Conservation (phyloP, 2,888 invertebrate genomes). For the Lepas anatifera region DNA sequence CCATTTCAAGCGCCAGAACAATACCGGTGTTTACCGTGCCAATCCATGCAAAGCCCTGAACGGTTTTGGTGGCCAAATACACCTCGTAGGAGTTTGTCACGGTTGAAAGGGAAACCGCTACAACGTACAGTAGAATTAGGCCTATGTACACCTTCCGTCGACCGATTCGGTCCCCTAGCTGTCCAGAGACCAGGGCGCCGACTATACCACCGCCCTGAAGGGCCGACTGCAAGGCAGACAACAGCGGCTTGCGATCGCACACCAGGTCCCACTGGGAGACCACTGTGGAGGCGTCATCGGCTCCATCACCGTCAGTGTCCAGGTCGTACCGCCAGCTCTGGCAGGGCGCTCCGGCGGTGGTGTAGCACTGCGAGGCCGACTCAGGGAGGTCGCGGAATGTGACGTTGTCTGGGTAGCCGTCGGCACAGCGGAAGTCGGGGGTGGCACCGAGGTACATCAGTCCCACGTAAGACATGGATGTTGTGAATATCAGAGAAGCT, state of each 20-base stretch:
- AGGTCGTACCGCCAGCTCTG: conserved; percentile 18
- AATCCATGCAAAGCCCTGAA: conserved; percentile 17
- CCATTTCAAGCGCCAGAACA: conserved; percentile 41
- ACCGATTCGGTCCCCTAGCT: conserved; percentile 25
- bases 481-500: too few relatives aligned
- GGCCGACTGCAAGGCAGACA: conserved; percentile 22
- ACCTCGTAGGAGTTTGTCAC: conserved; percentile 23
- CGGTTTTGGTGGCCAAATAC: conserved; percentile 24
- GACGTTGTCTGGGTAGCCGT: too few relatives aligned
- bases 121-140: conserved; percentile 23
- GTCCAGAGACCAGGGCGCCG: conserved; percentile 23
- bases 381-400: too few relatives aligned
- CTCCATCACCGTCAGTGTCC: too few relatives aligned
- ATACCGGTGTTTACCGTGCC: conserved; percentile 18
- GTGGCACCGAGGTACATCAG: too few relatives aligned
- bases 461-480: too few relatives aligned
- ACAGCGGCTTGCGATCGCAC: conserved; percentile 19
- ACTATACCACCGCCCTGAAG: conserved; percentile 24
- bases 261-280: conserved; percentile 25
- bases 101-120: conserved; percentile 21
- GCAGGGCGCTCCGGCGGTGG: too few relatives aligned
- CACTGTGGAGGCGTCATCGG: conserved; percentile 17
- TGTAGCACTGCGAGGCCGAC: too few relatives aligned
- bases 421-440: too few relatives aligned
- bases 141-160: conserved; percentile 23